These are phyloP conservation scores for Eupithecia abbreviata DNA, from an alignment of 2,888 invertebrate species.

Conservation along the genomic window DNA sequence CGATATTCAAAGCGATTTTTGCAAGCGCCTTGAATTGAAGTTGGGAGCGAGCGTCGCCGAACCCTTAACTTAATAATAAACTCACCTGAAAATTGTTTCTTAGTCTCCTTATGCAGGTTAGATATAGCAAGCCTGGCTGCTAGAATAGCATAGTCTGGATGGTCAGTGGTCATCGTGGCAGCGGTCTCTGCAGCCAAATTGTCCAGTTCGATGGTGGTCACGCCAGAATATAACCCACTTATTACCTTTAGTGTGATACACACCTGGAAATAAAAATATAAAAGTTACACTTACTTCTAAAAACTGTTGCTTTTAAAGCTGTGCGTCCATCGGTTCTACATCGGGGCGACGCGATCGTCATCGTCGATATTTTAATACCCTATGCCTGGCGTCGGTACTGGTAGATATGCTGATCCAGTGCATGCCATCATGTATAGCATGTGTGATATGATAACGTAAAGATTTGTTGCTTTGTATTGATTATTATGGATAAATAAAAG, in stretches of 20 bases:
- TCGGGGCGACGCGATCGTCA: no score
- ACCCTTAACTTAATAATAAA: not conserved
- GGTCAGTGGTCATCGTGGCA: conserved; percentile 98
- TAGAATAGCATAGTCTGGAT: conserved; percentile 97
- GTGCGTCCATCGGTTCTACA: no score
- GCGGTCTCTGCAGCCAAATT: conserved; percentile 99
- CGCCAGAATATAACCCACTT: conserved; percentile 96
- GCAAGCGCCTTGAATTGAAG: no score
- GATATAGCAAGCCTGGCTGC: conserved; percentile 97
- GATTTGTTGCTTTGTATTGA: no score
- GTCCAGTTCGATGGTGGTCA: conserved; percentile 98
- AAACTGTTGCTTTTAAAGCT: not conserved
- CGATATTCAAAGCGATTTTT: no score
- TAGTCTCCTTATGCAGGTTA: conserved; percentile 99
- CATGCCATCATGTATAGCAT: no score
- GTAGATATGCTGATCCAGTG: no score
- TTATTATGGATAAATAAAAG: no score
- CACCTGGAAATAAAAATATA: conserved; percentile 75
- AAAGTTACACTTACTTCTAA: not conserved
- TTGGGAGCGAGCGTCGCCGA: no score
- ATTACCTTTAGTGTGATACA: conserved; percentile 96
- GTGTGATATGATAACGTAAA: no score
- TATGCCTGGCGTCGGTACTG: no score
- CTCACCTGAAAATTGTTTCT: conserved; percentile 94
- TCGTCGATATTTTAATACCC: no score